Conservation (phyloP, 2,888 invertebrate species). For the Colletes collaris region DNA sequence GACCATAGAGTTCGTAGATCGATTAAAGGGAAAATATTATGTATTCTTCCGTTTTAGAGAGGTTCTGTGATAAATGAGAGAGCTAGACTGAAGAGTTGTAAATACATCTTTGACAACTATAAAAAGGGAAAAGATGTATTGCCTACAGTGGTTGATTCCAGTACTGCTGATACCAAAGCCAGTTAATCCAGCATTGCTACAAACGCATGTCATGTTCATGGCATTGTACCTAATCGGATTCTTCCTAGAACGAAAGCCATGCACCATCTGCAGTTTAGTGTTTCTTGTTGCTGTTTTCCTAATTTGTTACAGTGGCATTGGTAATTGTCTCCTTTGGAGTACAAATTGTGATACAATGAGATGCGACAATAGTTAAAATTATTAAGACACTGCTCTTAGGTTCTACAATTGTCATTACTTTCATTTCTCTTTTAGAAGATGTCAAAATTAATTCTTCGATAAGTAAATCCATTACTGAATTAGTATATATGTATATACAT, state of each 20-base stretch:
- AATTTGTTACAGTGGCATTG: slow-evolving; percentile 97
- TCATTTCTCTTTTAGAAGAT: slow-evolving; percentile 21
- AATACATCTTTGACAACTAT: slow-evolving; percentile 30
- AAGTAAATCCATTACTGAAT: slow-evolving; percentile 5
- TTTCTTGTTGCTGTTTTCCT: slow-evolving; percentile 96
- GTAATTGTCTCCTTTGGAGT: slow-evolving; percentile 97
- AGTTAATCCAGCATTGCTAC: slow-evolving; percentile 96
- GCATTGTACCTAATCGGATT: slow-evolving; percentile 97
- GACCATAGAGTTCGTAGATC: neutral
- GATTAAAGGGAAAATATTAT: slow-evolving; percentile 10
- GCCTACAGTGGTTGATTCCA: slow-evolving; percentile 98
- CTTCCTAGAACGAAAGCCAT: slow-evolving; percentile 98
- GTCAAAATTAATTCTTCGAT: slow-evolving; percentile 16
- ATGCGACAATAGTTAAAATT: slow-evolving; percentile 76
- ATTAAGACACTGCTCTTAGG: slow-evolving; percentile 16
- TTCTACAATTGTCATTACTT: slow-evolving; percentile 18
- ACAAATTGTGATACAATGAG: slow-evolving; percentile 88
- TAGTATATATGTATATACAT: slow-evolving; percentile 3
- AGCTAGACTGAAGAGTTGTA: slow-evolving; percentile 32
- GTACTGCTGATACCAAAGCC: slow-evolving; percentile 99
- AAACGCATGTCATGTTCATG: slow-evolving; percentile 99
- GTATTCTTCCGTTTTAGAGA: slow-evolving; percentile 29
- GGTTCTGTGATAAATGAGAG: slow-evolving; percentile 53
- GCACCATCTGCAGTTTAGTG: slow-evolving; percentile 97
- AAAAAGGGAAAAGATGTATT: slow-evolving; percentile 89